Base-by-base conservation (phyloP, 1,140 invertebrate species). In the Sinonovacula constricta region DNA sequence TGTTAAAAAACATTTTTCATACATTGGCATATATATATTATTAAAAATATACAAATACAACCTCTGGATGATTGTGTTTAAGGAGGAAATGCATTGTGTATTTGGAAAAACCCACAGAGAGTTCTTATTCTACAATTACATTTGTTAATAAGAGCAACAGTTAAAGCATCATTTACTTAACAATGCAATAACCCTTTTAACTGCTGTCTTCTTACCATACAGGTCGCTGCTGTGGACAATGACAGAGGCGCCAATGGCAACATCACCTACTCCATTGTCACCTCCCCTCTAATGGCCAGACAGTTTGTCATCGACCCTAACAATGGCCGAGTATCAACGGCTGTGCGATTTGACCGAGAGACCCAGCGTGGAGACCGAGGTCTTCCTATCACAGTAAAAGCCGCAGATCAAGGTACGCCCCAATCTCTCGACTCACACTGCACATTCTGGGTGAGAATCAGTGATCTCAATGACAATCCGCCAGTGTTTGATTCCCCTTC, bases 401-500 rank as follows among this genome's bases (percentile, higher is more conserved):
- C 83, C 53, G 79, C 81, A 26, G 83, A 84, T 57, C 79, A 83
- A 34, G 83, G 80, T 0, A 31, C 69, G n/a, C 70, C 80, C 18
- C 79, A 80, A 30, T 66, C 81, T 3, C 80, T 85, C 4, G 84
- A 85, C 54, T 81, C 81, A 18, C 81, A 82, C 62, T 88, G 86
- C 67, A 83, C 84, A 15, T 88, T 98, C 10, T 91, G 93, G 33
- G 93, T 98, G 0, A 91, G 93, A 1, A 93, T 99, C 0, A 87
- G 94, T 0, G 96, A 98, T 87, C 94, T 95, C 84, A 98, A 99
- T 89, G 97, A 98, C 90, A 97, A 98, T 88, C 93, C 94, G 62
- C 97, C 97, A 0, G 91, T 95, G 7, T 97, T 98, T 88, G 94
- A 94, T 14, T 93, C 95, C 33, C 92, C 93, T 53, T 92, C 95